These are phyloP conservation scores for Matsumurasca onukii DNA, from an alignment of 1,140 invertebrate genomes.

Conservation along the genomic window DNA sequence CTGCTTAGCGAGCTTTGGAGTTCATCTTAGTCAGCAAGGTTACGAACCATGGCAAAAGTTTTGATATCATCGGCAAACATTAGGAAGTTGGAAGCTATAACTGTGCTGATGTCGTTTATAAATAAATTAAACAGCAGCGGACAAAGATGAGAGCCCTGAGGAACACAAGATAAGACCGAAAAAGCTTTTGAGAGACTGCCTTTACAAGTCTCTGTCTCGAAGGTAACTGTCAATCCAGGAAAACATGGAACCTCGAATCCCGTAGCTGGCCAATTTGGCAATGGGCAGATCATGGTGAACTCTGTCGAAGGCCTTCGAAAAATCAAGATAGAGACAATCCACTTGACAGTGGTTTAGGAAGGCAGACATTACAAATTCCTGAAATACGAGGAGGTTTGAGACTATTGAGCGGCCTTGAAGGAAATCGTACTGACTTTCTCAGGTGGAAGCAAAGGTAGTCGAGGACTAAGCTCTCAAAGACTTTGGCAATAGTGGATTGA, in stretches of 20 bases:
- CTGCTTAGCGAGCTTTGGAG: neutral
- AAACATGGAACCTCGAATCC: conserved; percentile 18
- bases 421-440: conserved; percentile 33
- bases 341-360: conserved; percentile 25
- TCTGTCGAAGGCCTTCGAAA: conserved; percentile 34
- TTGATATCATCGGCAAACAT: neutral
- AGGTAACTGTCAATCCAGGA: neutral
- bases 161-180: neutral
- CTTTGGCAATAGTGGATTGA: conserved; percentile 13
- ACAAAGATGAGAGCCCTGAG: neutral
- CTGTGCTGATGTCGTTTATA: neutral
- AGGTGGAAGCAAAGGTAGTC: conserved; percentile 19
- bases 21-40: neutral
- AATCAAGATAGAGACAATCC: conserved; percentile 31
- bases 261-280: conserved; percentile 26
- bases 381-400: conserved; percentile 29
- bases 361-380: conserved; percentile 23
- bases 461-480: conserved; percentile 20
- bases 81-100: neutral
- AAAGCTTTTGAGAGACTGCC: neutral
- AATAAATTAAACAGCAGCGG: neutral
- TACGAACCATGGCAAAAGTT: neutral
- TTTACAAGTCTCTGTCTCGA: neutral
- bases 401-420: conserved; percentile 26
- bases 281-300: conserved; percentile 32